Conservation (phyloP, 2,888 invertebrate genomes). For the Anodontia alba region DNA sequence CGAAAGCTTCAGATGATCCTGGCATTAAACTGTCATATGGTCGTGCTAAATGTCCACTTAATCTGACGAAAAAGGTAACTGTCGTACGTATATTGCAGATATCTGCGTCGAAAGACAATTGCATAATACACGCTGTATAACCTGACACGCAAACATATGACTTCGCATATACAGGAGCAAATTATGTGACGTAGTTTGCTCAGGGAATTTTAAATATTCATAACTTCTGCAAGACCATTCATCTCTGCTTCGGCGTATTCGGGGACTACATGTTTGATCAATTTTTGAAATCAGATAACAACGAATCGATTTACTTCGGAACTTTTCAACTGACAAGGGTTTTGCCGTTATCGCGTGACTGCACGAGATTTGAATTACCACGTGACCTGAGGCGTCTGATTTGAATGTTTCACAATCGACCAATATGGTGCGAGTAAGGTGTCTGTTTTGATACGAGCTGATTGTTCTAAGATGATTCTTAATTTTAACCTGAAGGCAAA, state of each 20-base stretch:
- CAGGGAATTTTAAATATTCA: constrained; percentile 16
- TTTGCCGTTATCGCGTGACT: constrained; percentile 40
- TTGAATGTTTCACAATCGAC: constrained; percentile 15
- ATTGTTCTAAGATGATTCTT: neutral
- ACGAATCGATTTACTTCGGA: neutral
- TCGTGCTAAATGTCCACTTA: no score
- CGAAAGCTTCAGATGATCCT: no score
- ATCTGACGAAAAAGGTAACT: no score
- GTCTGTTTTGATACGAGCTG: neutral
- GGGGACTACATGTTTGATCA: neutral
- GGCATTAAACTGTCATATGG: no score
- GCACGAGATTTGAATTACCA: constrained; percentile 29
- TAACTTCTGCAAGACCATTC: neutral
- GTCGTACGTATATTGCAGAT: no score
- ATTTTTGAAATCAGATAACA: constrained; percentile 10
- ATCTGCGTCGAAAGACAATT: no score
- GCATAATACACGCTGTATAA: no score
- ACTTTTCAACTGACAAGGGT: constrained; percentile 7
- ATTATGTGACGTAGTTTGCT: neutral
- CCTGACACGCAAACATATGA: no score
- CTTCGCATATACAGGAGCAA: no score
- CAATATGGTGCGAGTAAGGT: neutral
- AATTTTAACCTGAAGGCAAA: constrained; percentile 34
- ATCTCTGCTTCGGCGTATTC: neutral
- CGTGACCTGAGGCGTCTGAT: constrained; percentile 31